phyloP scores from a whole-genome alignment of 2,113 vertebrate species.

The Osmerus mordax region DNA sequence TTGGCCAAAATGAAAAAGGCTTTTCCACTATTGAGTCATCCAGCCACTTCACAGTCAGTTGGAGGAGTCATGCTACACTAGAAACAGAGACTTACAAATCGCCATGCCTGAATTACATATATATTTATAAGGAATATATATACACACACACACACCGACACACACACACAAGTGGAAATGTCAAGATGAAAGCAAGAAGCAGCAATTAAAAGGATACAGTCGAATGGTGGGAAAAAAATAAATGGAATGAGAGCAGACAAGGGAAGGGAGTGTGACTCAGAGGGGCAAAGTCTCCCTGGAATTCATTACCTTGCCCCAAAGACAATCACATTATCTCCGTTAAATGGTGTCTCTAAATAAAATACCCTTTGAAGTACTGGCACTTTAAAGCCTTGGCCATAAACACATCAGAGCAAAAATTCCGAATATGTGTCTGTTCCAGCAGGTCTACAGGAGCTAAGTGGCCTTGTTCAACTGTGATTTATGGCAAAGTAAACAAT shows the following conservation, averaged over 20 bases:
- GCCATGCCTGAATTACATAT: no score
- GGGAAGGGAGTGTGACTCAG: conserved; percentile 41
- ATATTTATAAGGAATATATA: no score
- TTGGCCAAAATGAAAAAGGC: no score
- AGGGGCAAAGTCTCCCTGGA: conserved; percentile 51
- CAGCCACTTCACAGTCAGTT: no score
- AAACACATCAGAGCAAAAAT: conserved; percentile 62
- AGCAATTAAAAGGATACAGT: no score
- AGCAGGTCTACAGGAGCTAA: conserved; percentile 42
- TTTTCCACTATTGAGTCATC: no score
- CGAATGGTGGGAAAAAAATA: no score
- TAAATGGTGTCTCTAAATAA: conserved; percentile 48
- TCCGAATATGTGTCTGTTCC: conserved; percentile 48
- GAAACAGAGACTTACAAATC: no score
- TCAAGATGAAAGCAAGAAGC: no score
- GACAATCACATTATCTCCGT: conserved; percentile 58
- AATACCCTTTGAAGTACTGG: conserved; percentile 20
- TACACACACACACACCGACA: no score
- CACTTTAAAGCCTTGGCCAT: conserved; percentile 47
- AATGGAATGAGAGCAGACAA: conserved; percentile 5
- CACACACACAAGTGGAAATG: no score
- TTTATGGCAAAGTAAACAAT: conserved; percentile 59
- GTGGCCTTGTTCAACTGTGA: conserved; percentile 49
- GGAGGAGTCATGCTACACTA: no score
- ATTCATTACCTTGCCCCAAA: conserved; percentile 47